Evolutionary conservation across 2,888 invertebrate genomes (phyloP).

Genomic region (Drosophila siamana): DNA sequence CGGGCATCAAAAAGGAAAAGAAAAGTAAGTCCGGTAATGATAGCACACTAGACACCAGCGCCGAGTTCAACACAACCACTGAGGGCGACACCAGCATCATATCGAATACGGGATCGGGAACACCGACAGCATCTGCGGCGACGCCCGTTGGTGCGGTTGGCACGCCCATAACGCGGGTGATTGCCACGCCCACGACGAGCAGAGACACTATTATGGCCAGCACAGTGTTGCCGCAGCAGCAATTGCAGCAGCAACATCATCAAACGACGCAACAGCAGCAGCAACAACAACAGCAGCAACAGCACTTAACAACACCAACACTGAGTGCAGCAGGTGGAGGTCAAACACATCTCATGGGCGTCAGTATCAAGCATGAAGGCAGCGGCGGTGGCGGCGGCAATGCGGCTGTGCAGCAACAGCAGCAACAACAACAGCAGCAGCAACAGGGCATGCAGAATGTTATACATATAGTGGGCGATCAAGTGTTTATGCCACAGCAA

Average conservation of each 20-base stretch:
- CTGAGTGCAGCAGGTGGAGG: conserved; percentile 61
- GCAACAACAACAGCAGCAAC: conserved; percentile 57
- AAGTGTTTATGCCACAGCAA: conserved; percentile 72
- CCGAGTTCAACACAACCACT: conserved; percentile 57
- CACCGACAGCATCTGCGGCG: conserved; percentile 35
- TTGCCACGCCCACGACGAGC: conserved; percentile 50
- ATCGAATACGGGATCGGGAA: conserved; percentile 27
- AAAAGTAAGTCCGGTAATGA: conserved; percentile 83
- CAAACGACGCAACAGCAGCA: conserved; percentile 51
- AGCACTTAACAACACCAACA: conserved; percentile 67
- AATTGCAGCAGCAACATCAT: conserved; percentile 57
- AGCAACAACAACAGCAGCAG: conserved; percentile 36
- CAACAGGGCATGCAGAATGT: conserved; percentile 80
- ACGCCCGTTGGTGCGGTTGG: conserved; percentile 38
- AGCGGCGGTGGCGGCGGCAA: conserved; percentile 36
- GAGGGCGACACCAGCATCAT: conserved; percentile 61
- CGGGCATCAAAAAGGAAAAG: conserved; percentile 85
- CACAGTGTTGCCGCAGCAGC: conserved; percentile 68
- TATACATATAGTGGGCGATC: conserved; percentile 83
- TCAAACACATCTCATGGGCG: conserved; percentile 66
- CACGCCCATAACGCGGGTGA: conserved; percentile 54
- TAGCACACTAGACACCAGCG: conserved; percentile 68
- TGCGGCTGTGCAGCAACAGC: conserved; percentile 52
- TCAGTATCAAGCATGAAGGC: conserved; percentile 64
- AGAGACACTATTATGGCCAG: conserved; percentile 64